Conservation (phyloP, 2,797 vertebrate genomes). For the Iguana delicatissima region DNA sequence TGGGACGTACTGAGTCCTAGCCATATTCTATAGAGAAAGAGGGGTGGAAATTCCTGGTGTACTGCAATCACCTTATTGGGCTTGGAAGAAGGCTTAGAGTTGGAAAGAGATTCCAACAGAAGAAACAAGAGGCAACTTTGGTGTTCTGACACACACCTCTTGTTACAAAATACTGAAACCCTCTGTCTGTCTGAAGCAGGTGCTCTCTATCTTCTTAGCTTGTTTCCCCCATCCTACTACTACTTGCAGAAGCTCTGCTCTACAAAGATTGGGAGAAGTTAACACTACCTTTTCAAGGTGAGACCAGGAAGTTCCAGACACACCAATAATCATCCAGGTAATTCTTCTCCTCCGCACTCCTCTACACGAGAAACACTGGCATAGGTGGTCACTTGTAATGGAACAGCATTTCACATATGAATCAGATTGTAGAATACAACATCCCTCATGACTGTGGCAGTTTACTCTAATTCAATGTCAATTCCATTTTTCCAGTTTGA, state of each 20-base stretch:
- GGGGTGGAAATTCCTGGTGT: too few species aligned
- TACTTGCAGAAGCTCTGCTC: background rate
- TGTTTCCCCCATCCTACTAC: background rate
- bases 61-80: too few species aligned
- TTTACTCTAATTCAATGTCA: background rate
- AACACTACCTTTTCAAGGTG: background rate
- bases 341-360: too few species aligned
- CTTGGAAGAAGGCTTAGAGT: too few species aligned
- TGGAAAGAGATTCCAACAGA: too few species aligned
- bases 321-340: background rate
- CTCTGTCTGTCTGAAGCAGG: background rate
- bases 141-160: background rate
- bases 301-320: background rate
- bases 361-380: background rate
- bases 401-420: background rate
- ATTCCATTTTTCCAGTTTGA: background rate
- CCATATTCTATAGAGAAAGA: too few species aligned
- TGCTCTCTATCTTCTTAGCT: background rate
- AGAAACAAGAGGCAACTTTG: too few species aligned
- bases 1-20: too few species aligned
- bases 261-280: background rate
- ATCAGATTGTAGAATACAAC: background rate
- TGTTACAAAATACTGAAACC: background rate
- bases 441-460: background rate
- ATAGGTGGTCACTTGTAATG: background rate